Evolutionary conservation across 2,797 vertebrate species (phyloP).

Genomic region (Zenarchopterus dispar): DNA sequence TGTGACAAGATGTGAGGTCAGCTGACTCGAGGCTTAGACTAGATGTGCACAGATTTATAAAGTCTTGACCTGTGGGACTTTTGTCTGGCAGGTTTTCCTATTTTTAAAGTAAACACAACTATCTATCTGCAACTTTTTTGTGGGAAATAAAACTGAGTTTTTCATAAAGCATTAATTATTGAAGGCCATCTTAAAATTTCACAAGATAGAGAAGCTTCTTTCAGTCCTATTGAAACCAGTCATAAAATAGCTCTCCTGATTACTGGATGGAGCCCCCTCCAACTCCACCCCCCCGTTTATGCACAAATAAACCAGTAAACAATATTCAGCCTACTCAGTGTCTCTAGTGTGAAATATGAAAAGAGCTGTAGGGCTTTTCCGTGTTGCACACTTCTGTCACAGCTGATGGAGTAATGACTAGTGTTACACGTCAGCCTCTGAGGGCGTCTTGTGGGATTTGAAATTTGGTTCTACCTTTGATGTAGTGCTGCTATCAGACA

Average conservation of each 20-base stretch:
- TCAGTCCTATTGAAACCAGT: not conserved
- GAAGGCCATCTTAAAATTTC: not conserved
- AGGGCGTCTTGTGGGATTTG: not conserved
- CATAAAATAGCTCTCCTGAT: too few relatives aligned
- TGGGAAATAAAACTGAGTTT: not conserved
- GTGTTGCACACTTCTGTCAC: not conserved
- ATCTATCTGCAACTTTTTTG: not conserved
- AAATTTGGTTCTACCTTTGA: not conserved
- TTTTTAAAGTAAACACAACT: not conserved
- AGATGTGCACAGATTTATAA: too few relatives aligned
- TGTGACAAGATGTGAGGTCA: not conserved
- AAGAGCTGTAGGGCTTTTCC: not conserved
- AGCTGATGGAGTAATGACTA: not conserved
- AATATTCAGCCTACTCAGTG: not conserved
- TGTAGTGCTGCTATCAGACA: not conserved
- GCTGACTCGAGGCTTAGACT: not conserved
- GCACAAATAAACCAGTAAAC: not conserved
- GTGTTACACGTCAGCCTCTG: not conserved
- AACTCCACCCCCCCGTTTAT: not conserved
- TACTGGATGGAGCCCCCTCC: not conserved
- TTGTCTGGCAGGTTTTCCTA: not conserved
- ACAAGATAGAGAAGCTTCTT: not conserved
- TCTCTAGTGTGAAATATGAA: too few relatives aligned
- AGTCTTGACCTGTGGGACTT: not conserved
- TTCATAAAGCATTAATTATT: not conserved